A percentile compares a stretch with the other conserved stretches of the same genome.
Conservation (phyloP, 2,113 vertebrate species). For the Pedetes capensis region DNA sequence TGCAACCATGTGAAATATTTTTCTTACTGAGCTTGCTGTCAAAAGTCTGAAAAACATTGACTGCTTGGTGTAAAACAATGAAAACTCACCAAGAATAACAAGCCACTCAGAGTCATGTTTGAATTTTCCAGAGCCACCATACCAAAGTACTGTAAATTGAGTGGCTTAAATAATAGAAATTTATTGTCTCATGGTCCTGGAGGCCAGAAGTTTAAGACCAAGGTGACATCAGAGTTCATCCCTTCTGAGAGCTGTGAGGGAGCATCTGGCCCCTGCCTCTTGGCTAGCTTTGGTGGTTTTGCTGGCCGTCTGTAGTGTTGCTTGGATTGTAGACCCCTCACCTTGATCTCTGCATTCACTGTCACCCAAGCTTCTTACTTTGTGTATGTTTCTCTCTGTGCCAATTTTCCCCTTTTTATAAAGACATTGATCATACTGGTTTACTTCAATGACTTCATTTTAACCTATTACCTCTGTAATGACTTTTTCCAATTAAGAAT, state of each 20-base stretch:
- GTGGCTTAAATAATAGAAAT: neutral
- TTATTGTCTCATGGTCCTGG: neutral
- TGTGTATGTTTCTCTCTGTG: neutral
- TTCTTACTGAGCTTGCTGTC: neutral
- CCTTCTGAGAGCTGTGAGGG: rapidly evolving
- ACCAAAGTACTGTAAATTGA: neutral
- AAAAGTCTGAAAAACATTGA: neutral
- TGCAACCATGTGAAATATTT: neutral
- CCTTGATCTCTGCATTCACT: neutral
- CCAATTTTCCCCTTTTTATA: neutral
- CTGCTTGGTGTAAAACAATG: neutral
- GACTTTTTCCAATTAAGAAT: neutral
- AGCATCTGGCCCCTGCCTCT: neutral
- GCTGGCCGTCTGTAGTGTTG: neutral
- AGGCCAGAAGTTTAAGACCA: neutral
- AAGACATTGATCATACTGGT: neutral
- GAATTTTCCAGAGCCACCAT: neutral
- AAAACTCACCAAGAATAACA: neutral
- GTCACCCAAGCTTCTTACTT: neutral
- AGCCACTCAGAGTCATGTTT: neutral
- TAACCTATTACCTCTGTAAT: neutral
- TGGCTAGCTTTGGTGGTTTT: neutral
- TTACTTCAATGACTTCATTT: neutral
- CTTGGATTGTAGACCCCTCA: neutral
- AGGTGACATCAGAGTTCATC: neutral